Conservation (phyloP, 2,888 invertebrate genomes). For the Scaptomyza reducta region DNA sequence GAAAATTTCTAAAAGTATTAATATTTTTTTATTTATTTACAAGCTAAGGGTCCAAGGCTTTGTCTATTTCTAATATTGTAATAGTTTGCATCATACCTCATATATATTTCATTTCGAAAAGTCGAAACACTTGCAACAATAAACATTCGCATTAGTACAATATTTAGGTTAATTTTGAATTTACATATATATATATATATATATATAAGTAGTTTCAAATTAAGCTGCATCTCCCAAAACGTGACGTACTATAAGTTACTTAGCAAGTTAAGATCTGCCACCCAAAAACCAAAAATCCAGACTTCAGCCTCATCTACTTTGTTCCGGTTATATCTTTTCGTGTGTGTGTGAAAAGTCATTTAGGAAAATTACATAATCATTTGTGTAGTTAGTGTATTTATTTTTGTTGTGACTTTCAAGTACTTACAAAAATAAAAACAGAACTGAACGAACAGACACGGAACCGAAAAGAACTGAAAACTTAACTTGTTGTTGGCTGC, state of each 20-base stretch:
- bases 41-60: too few relatives aligned
- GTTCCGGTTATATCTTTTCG: conserved; percentile 1
- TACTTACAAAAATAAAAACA: conserved; percentile 35
- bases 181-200: too few relatives aligned
- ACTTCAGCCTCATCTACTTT: conserved; percentile 4
- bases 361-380: conserved; percentile 62
- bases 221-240: too few relatives aligned
- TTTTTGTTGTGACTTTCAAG: conserved; percentile 53
- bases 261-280: conserved; percentile 2
- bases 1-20: too few relatives aligned
- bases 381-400: conserved; percentile 49
- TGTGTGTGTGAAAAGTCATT: conserved; percentile 53
- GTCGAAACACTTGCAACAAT: too few relatives aligned
- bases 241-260: not conserved
- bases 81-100: too few relatives aligned
- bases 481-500: conserved; percentile 20
- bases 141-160: too few relatives aligned
- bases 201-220: too few relatives aligned
- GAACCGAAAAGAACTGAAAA: conserved; percentile 12
- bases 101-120: too few relatives aligned
- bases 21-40: too few relatives aligned
- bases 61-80: too few relatives aligned
- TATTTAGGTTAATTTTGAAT: too few relatives aligned
- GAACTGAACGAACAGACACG: conserved; percentile 6
- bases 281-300: not conserved